Base-by-base conservation (phyloP, 2,888 invertebrate genomes). In the Lapara coniferarum region DNA sequence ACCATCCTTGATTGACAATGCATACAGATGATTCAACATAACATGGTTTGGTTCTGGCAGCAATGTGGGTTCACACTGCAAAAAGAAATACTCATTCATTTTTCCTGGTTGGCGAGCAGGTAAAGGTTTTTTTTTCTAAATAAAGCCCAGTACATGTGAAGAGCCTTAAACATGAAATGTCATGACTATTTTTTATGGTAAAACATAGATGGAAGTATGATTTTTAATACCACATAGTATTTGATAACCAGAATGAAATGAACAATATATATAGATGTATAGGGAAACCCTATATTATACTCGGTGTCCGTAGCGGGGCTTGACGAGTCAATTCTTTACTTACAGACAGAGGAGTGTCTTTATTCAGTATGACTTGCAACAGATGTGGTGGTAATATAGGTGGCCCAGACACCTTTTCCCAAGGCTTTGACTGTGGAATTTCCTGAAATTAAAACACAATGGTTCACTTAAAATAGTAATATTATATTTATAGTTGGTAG, bases 31-130 rank as follows among this genome's bases (percentile, higher is more conserved):
- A 91, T 99, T 99, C 84, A 99, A 94, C 99, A 99, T 99, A 44
- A 99, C 99, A 88, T 99, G 99, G 89, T 99, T 99, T 67, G 99
- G 99, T 93, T 99, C 99, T n/a, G 99, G 99, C 80, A 99, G 94
- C 79, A 99, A 95, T 66, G 99, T 99, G 67, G 99, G 99, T 89
- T 99, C 99, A 93, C 99, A 99, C 98, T 99, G 92, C 73, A 95
- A 95, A 69, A 63, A 70, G 68, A 68, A 53, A 63, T 59, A 58
- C 16, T 16, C 19, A 25, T 30, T 12, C 10, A 3, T 10, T 12
- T 19, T 56, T 19, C 37, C 37, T 37, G 37, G 37, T 37, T 37
- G 5, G 8, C 5, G 5, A 37, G 0, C 5, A 37, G 0, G 37
- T 37, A 37, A 37, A 2, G 0, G 37, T 37, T 37, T 37, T 37